Evolutionary conservation across 2,797 vertebrate genomes (phyloP).

Genomic region (Meriones psammophilus): DNA sequence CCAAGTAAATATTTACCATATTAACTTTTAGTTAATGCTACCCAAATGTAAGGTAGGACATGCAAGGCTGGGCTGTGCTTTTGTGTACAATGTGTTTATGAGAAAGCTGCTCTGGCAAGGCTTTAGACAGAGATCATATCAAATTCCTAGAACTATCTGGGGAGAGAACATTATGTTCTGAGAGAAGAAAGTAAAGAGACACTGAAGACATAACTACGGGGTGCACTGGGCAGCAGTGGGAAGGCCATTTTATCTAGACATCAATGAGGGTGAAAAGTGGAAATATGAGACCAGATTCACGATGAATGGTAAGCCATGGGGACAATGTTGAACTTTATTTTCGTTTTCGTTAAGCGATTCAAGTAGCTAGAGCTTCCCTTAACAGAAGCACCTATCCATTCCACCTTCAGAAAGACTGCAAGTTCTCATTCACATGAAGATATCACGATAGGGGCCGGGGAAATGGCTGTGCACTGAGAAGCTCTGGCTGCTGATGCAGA

Average conservation of each 20-base stretch:
- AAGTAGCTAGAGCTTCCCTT: background rate
- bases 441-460: background rate
- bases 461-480: background rate
- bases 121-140: background rate
- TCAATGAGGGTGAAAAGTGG: no score
- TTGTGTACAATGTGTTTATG: background rate
- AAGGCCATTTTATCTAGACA: background rate
- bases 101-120: background rate
- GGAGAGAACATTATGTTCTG: background rate
- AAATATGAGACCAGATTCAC: background rate
- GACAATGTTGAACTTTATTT: background rate
- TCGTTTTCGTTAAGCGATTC: constrained; percentile 16
- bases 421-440: no score
- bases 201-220: no score
- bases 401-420: background rate
- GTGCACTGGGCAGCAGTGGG: background rate
- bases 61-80: background rate
- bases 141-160: background rate
- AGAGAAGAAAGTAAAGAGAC: background rate
- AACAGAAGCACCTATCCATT: background rate
- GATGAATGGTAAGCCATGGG: background rate
- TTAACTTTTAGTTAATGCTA: background rate
- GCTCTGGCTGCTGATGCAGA: background rate
- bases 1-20: background rate
- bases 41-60: background rate